Evolutionary conservation across 2,888 invertebrate genomes (phyloP), one percentile per base, ranked within the genome.

Genomic region (Dicranocentrus wangi): DNA sequence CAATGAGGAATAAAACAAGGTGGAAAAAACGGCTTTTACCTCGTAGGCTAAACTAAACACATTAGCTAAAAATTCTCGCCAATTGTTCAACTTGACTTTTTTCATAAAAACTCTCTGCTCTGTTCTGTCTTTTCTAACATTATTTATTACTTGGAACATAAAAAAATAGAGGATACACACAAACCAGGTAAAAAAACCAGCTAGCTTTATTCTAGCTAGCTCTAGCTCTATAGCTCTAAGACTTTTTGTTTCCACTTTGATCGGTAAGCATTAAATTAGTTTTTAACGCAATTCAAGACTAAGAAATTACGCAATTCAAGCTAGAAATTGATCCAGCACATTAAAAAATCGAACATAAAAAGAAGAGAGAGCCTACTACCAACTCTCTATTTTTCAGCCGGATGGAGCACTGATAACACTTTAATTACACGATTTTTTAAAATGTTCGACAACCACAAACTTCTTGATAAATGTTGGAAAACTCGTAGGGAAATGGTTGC

Each of bases 401-500:
- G 43, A 43, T 71, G 71, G 39, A 17, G n/a, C 27, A 23, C 32
- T 32, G 60, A 71, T 71, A 60, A 55, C 28, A 60, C 60, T 71
- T 71, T 71, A 71, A 71, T 71, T 71, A 71, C 60, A 60, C 71
- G 71, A 71, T 71, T 71, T 60, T 71, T 43, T 53, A 43, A 71
- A 60, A 60, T 71, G 71, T 51, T 71, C 71, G 60, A 71, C 71
- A 71, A 60, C 25, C 60, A 69, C 51, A 60, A 43, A 39, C 42
- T n/a, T n/a, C n/a, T n/a, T n/a, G 60, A 71, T 71, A 71, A 60
- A 51, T 43, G n/a, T 42, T 69, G 15, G 23, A 27, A 42, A 71
- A 55, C 53, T 17, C 28, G 55, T 55, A 21, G 2, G 21, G 13
- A 21, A 3, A 3, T 61, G 17, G 42, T 43, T 60, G 43, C 43